Conservation (phyloP, 1,140 invertebrate species). For the Whitmania pigra region DNA sequence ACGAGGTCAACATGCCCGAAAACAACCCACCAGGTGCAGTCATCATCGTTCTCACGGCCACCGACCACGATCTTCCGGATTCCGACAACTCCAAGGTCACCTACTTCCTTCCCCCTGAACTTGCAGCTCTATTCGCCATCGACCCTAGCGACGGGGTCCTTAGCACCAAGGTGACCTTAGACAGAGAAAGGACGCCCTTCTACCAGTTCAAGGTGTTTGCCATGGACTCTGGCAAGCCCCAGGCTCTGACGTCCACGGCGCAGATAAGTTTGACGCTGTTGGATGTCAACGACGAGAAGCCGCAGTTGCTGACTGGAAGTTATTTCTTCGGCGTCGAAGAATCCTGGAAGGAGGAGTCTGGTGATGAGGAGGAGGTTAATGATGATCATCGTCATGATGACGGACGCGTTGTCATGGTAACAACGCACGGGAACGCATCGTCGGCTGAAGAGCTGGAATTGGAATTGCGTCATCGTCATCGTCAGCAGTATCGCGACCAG, state of each 20-base stretch:
- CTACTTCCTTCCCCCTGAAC: slow-evolving; percentile 48
- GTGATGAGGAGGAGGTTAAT: too few relatives aligned
- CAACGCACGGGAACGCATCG: too few relatives aligned
- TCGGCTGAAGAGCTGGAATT: too few relatives aligned
- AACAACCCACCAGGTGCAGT: slow-evolving; percentile 23
- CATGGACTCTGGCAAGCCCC: not conserved
- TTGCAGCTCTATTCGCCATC: slow-evolving; percentile 55
- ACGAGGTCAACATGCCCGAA: slow-evolving; percentile 44
- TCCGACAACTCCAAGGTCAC: slow-evolving; percentile 40
- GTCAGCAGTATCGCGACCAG: too few relatives aligned
- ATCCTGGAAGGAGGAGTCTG: too few relatives aligned
- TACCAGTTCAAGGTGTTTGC: slow-evolving; percentile 3
- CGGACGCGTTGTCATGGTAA: too few relatives aligned
- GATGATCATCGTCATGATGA: too few relatives aligned
- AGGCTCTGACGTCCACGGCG: not conserved
- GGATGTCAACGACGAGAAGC: slow-evolving; percentile 16
- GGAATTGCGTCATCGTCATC: too few relatives aligned
- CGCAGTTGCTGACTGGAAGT: not conserved
- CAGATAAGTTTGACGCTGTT: not conserved
- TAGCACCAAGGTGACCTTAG: slow-evolving; percentile 69
- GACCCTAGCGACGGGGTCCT: slow-evolving; percentile 73
- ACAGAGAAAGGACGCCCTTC: slow-evolving; percentile 51
- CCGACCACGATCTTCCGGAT: slow-evolving; percentile 33
- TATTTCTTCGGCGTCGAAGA: too few relatives aligned
- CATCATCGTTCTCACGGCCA: slow-evolving; percentile 27